phyloP scores from a whole-genome alignment of 92 coral and sea anemone genomes.

The Siderastrea siderea region DNA sequence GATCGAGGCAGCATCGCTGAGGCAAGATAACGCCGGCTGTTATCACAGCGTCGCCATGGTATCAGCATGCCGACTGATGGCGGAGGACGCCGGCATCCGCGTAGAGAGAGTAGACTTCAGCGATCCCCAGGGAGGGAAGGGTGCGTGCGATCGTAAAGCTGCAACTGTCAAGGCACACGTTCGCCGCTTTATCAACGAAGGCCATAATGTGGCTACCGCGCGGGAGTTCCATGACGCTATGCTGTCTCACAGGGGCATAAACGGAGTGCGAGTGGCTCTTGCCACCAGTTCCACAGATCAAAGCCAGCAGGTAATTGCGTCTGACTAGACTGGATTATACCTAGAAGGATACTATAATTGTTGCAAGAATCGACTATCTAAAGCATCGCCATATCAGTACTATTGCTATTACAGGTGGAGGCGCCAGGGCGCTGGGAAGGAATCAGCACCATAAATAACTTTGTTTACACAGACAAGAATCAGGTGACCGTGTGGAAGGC shows the following conservation, averaged over 20 bases:
- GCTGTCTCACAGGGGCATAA: conserved; percentile 37
- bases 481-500: conserved; percentile 39
- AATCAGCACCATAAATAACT: conserved; percentile 41
- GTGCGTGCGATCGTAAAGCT: conserved; percentile 40
- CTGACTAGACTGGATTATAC: conserved; percentile 18
- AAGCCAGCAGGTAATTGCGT: conserved; percentile 29
- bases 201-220: conserved; percentile 33
- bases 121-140: conserved; percentile 46
- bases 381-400: conserved; percentile 24
- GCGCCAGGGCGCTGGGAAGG: conserved; percentile 23
- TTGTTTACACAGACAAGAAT: conserved; percentile 10
- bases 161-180: conserved; percentile 45
- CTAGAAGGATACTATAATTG: conserved; percentile 20
- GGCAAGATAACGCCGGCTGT: conserved; percentile 65
- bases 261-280: conserved; percentile 45
- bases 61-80: conserved; percentile 34
- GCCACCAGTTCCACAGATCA: conserved; percentile 32
- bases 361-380: conserved; percentile 13
- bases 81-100: conserved; percentile 38
- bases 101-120: conserved; percentile 31
- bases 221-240: conserved; percentile 46
- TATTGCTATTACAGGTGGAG: conserved; percentile 19
- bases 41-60: conserved; percentile 55
- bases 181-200: conserved; percentile 30
- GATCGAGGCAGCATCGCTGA: conserved; percentile 16